phyloP scores from a whole-genome alignment of 1,140 invertebrate genomes.

The Rhagoletis pomonella region DNA sequence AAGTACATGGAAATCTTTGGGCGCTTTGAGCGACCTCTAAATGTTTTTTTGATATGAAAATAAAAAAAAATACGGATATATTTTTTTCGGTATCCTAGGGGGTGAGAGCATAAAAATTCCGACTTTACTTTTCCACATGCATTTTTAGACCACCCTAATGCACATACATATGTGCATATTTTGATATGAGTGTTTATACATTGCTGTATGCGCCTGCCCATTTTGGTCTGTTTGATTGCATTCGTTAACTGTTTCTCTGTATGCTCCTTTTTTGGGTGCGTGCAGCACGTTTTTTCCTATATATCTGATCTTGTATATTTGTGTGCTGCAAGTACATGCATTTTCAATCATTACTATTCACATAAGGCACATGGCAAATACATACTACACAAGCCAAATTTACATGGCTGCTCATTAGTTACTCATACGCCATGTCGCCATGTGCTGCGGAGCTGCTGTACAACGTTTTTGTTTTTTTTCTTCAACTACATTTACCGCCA shows the following conservation, averaged over 20 bases:
- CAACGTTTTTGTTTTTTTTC: background rate
- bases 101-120: too few species aligned
- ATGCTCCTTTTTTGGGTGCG: slow-evolving; percentile 22
- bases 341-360: background rate
- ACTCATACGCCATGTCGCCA: slow-evolving; percentile 52
- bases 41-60: too few species aligned
- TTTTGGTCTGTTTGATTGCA: background rate
- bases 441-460: background rate
- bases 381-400: background rate
- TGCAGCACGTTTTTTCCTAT: slow-evolving; percentile 7
- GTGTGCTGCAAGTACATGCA: background rate
- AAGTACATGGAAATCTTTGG: too few species aligned
- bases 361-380: background rate
- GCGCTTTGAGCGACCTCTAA: too few species aligned
- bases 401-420: background rate
- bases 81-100: too few species aligned
- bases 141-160: too few species aligned
- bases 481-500: background rate
- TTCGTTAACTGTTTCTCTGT: slow-evolving; percentile 14
- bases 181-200: background rate
- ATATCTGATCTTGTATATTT: too few species aligned
- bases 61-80: too few species aligned
- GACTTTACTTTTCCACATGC: too few species aligned
- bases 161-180: background rate
- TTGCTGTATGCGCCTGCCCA: background rate